A percentile compares a stretch with the other conserved stretches of the same genome.
phyloP scores from a whole-genome alignment of 2,888 invertebrate species.

The Bhutanitis thaidina region DNA sequence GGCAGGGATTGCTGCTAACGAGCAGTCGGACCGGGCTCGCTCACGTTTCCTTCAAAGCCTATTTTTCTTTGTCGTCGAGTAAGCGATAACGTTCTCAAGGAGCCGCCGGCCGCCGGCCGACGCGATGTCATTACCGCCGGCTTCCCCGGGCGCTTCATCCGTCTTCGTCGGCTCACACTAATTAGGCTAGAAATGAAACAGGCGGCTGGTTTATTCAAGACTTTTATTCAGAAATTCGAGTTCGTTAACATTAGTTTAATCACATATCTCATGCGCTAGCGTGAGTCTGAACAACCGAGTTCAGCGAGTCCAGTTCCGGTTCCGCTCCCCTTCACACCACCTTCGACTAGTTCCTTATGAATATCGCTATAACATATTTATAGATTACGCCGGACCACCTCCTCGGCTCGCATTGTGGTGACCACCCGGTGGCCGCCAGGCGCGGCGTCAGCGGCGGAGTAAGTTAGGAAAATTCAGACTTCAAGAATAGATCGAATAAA shows the following conservation, averaged over 20 bases:
- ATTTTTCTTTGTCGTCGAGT: conserved; percentile 36
- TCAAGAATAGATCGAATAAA: conserved; percentile 43
- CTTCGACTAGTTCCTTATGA: background rate
- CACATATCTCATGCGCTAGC: conserved; percentile 68
- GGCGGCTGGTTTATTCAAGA: conserved; percentile 34
- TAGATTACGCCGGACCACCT: background rate
- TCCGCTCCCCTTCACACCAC: conserved; percentile 21
- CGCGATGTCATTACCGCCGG: conserved; percentile 24
- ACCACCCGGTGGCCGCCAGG: no score
- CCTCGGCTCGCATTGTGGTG: background rate
- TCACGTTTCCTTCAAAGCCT: conserved; percentile 21
- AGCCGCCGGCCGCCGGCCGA: conserved; percentile 30
- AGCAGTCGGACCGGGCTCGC: background rate
- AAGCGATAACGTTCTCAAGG: conserved; percentile 26
- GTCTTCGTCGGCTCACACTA: conserved; percentile 15
- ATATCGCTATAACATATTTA: background rate
- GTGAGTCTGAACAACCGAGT: conserved; percentile 63
- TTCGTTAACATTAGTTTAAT: conserved; percentile 56
- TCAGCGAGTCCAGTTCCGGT: conserved; percentile 47
- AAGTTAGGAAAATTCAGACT: conserved; percentile 29
- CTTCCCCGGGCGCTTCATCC: conserved; percentile 7
- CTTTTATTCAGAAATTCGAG: conserved; percentile 68
- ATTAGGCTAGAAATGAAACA: conserved; percentile 36
- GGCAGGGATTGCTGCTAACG: conserved; percentile 2
- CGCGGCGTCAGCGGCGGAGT: background rate